Conservation (phyloP, 2,113 vertebrate species). For the Tachysurus vachellii region DNA sequence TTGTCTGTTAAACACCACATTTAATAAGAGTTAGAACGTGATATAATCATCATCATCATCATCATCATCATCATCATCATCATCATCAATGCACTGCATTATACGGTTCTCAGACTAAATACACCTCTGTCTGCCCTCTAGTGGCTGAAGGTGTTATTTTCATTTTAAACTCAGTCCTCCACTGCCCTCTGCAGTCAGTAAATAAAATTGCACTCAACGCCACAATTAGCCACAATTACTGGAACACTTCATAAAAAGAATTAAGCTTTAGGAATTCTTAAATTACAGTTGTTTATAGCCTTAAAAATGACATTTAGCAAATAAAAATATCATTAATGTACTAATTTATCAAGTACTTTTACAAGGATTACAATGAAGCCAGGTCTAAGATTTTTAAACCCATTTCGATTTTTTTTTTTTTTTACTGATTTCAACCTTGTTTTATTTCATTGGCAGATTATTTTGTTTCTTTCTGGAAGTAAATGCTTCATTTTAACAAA, state of each 20-base stretch:
- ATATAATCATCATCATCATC: neutral
- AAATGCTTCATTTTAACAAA: neutral
- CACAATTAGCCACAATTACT: neutral
- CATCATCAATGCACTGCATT: neutral
- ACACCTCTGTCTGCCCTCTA: slow-evolving; percentile 5
- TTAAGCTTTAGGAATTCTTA: neutral
- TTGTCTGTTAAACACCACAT: slow-evolving; percentile 54
- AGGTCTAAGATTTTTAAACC: neutral
- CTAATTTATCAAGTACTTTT: neutral
- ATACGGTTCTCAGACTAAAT: neutral
- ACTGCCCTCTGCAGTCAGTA: slow-evolving; percentile 37
- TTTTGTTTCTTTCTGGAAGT: neutral
- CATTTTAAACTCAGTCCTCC: neutral
- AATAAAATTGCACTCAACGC: slow-evolving; percentile 2
- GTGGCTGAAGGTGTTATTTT: neutral
- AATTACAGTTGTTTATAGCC: neutral
- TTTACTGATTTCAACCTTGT: neutral
- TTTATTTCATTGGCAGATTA: neutral
- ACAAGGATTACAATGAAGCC: neutral
- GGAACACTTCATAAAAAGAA: neutral
- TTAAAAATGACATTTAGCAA: neutral
- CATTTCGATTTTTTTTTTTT: neutral
- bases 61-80: neutral
- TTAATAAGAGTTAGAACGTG: neutral
- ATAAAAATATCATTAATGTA: neutral